Base-by-base conservation (phyloP, 2,888 invertebrate genomes). In the Sinopyrophorus schimmeli region DNA sequence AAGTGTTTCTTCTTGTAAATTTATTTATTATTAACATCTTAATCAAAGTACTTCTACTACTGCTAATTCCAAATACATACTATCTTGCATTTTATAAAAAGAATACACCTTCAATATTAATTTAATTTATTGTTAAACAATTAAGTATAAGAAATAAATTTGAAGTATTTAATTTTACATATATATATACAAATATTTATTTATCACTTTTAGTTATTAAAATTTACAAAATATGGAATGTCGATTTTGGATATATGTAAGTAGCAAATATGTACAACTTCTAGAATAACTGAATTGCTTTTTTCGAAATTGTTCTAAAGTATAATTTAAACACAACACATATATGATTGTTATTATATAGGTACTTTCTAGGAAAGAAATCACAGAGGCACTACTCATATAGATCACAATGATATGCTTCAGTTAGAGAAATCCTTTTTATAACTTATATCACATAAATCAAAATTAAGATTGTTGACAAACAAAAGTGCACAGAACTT, bases 371-470 rank as follows among this genome's bases (percentile, higher is more conserved):
- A 62, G 59, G 61, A 61, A 61, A 55, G 60, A 58, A 64, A 65
- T 63, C 61, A 69, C 68, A 69, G 69, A 74, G 74, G 74, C 75
- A 75, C 74, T 74, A 74, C 73, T 70, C 66, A 66, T 67, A 62
- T 67, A 72, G 69, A 73, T 74, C 72, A 74, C 72, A 73, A 65
- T 74, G 74, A 74, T 74, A 74, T 74, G 73, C 69, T 67, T 70
- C 61, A 58, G 26, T 40, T 40, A 27, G 30, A 31, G 38, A 47
- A 32, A 24, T 21, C 17, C 10, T 31, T 21, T 34, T 17, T 9
- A n/a, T n/a, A n/a, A n/a, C n/a, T n/a, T n/a, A n/a, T n/a, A n/a
- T n/a, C n/a, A n/a, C n/a, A n/a, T n/a, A n/a, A n/a, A n/a, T n/a
- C n/a, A n/a, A n/a, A n/a, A n/a, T n/a, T n/a, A n/a, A n/a, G n/a